Base-by-base conservation (phyloP, 64 coral and sea anemone species). In the Porites lutea region DNA sequence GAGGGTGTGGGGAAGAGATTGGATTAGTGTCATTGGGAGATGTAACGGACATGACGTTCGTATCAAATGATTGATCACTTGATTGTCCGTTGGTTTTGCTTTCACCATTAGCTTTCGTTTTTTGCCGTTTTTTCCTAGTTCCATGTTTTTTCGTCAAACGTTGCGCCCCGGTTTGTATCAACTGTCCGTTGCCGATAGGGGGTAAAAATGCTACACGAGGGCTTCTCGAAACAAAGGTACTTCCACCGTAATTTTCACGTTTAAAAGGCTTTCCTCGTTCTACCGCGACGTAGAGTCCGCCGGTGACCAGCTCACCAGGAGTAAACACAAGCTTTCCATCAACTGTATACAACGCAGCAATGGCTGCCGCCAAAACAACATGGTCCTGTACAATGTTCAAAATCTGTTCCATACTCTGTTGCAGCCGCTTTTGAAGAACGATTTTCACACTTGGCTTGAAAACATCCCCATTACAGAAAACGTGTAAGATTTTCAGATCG, bases 191-290 rank as follows among this genome's bases (percentile, higher is more conserved):
- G 47, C 81, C 81, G 19, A 84, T 70, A 3, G 50, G 48, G 46
- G 81, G 81, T 48, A 84, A 84, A 21, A 84, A n/a, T 6, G 23
- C 45, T 18, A 16, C 81, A 10, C 81, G 61, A 12, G 63, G 19
- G 16, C 62, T 69, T 52, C n/a, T 49, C n/a, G 16, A 43, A 3
- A 46, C n/a, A 51, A 19, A 84, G 9, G 45, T 47, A 5, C 4
- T 27, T 23, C 61, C 82, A 2, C 79, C 86, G 44, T 97, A 97
- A n/a, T 79, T 74, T 59, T 75, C 74, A 3, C 59, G 57, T 20
- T 94, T 97, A 72, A 97, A 97, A 13, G 55, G 37, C n/a, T 69
- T 76, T 44, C 95, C 95, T 61, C 92, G 72, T 94, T 97, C 92
- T 4, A 94, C 91, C 19, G 95, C 95, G 10, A 97, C 95, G 50